A percentile compares a stretch with the other conserved stretches of the same genome.
Conservation (phyloP, 2,888 invertebrate genomes). For the Thymelicus sylvestris region DNA sequence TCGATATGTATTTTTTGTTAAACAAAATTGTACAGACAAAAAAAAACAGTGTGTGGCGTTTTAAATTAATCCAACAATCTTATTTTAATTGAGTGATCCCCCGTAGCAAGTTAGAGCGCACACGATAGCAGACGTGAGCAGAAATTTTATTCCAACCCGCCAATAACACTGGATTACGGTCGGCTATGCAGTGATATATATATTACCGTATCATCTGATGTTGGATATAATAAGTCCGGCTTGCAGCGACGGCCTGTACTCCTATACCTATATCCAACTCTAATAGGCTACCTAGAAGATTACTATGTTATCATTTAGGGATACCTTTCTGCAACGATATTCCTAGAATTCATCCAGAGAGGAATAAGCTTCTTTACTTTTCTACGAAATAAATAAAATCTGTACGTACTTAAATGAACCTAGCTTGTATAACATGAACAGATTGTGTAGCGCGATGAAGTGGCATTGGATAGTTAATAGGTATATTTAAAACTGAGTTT, state of each 20-base stretch:
- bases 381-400: no score
- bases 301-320: no score
- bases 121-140: slow-evolving; percentile 33
- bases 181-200: slow-evolving; percentile 25
- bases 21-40: no score
- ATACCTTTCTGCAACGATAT: no score
- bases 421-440: no score
- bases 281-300: not conserved
- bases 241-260: not conserved
- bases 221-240: not conserved
- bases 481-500: no score
- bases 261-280: not conserved
- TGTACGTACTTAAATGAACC: no score
- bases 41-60: not conserved
- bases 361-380: no score
- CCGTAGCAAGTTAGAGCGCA: slow-evolving; percentile 32
- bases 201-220: not conserved
- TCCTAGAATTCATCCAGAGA: no score
- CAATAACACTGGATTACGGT: slow-evolving; percentile 37
- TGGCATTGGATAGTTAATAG: no score
- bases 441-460: no score
- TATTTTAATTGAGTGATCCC: slow-evolving; percentile 35
- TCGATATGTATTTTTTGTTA: no score
- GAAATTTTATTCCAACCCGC: slow-evolving; percentile 35
- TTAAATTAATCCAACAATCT: slow-evolving; percentile 25